phyloP scores from a whole-genome alignment of 2,113 vertebrate genomes.

The Calyptommatus sinebrachiatus region DNA sequence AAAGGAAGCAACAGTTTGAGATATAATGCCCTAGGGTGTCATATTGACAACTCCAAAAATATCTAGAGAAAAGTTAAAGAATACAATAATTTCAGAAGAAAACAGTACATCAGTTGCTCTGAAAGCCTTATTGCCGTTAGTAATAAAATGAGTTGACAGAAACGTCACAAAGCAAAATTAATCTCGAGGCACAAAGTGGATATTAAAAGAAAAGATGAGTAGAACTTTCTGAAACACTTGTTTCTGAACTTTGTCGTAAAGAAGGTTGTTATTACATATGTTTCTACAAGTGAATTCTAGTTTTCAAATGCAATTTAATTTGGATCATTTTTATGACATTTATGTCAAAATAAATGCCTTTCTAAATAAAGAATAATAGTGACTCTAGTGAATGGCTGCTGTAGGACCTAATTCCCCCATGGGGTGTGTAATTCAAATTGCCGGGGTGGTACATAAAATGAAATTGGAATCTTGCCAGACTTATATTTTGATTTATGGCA shows the following conservation, averaged over 20 bases:
- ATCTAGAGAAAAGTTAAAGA: conserved; percentile 3
- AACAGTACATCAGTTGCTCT: not conserved
- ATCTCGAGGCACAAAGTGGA: not conserved
- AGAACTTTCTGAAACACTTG: not conserved
- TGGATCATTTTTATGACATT: too few species aligned
- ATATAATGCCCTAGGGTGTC: not conserved
- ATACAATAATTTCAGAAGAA: conserved; percentile 4
- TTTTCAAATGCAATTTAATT: too few species aligned
- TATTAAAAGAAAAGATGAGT: not conserved
- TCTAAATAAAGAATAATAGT: too few species aligned
- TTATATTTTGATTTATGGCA: too few species aligned
- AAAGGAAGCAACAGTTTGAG: not conserved
- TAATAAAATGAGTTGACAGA: not conserved
- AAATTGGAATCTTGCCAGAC: too few species aligned
- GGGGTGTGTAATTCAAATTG: too few species aligned
- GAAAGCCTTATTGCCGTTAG: not conserved
- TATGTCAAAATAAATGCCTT: too few species aligned
- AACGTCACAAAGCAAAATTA: not conserved
- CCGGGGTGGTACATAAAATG: too few species aligned
- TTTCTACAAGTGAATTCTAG: too few species aligned
- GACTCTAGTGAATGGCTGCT: too few species aligned
- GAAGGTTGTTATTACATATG: not conserved
- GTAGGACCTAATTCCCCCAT: too few species aligned
- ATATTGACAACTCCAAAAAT: conserved; percentile 17
- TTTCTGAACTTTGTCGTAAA: not conserved